Base-by-base conservation (phyloP, 1,140 invertebrate genomes). In the Drosophila lacertosa region DNA sequence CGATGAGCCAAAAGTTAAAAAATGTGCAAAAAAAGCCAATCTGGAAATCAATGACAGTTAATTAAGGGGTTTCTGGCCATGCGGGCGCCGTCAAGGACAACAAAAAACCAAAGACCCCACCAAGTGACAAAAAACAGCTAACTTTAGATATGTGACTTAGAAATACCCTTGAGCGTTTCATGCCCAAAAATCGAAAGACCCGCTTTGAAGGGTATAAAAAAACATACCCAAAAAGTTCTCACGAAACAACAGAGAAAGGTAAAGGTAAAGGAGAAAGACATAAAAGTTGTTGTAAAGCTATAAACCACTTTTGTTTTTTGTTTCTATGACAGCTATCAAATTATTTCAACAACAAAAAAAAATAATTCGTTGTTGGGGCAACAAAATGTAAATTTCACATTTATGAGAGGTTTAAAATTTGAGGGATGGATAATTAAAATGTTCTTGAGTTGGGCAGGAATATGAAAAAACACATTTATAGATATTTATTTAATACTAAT, bases 1-100 rank as follows among this genome's bases (percentile, higher is more conserved):
- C 71, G 74, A 77, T 74, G 74, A 77, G 71, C 74, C 71, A 74
- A 77, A 32, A 66, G 65, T 22, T 48, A 59, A 45, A 4, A 50
- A 35, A 20, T 18, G 13, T 16, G 24, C 26, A 35, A 15, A 24
- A 60, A 65, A 7, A 66, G 45, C 22, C 42, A 66, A 42, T 54
- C 40, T 29, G 47, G 32, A 58, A 37, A 45, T 32, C 59, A 75
- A 70, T 65, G 71, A 77, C 74, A 65, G 55, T 54, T 77, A 74
- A 77, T 77, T 74, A 70, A 47, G 37, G 37, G 45, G n/a, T 47
- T 42, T 16, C 32, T 4, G 32, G 24, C 16, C 16, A 71, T 71
- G 65, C 74, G 74, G 71, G 71, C 22, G 32, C 40, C 24, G 11
- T 55, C 65, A 77, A 74, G 71, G 71, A 74, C 74, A 70, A 29